These are phyloP conservation scores for Colostygia pectinataria DNA, from an alignment of 2,888 invertebrate species.

Conservation along the genomic window DNA sequence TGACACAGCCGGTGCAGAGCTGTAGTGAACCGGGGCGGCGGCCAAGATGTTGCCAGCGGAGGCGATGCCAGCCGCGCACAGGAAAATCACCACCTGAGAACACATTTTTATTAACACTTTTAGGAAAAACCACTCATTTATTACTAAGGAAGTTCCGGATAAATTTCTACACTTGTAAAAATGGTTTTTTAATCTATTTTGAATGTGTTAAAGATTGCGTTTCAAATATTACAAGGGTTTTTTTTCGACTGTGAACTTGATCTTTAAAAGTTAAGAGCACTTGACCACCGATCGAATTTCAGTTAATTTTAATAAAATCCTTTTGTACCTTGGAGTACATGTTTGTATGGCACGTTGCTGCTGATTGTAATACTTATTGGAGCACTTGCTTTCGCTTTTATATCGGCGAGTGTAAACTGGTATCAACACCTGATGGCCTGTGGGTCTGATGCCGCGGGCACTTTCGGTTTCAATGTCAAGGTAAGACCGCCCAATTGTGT, in stretches of 20 bases:
- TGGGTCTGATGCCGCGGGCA: slow-evolving; percentile 48
- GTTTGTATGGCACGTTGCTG: slow-evolving; percentile 65
- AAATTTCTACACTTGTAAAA: too few species aligned
- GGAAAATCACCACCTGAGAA: slow-evolving; percentile 77
- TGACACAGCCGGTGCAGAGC: slow-evolving; percentile 57
- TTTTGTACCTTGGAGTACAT: slow-evolving; percentile 74
- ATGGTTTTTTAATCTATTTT: too few species aligned
- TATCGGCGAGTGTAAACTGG: slow-evolving; percentile 64
- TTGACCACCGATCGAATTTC: slow-evolving; percentile 8
- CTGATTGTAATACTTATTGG: slow-evolving; percentile 67
- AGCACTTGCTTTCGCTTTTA: slow-evolving; percentile 71
- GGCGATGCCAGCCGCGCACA: slow-evolving; percentile 83
- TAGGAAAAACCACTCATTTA: not conserved
- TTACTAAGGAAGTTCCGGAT: not conserved
- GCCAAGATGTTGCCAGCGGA: slow-evolving; percentile 82
- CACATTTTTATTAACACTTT: slow-evolving; percentile 12
- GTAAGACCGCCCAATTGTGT: slow-evolving; percentile 51
- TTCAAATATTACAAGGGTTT: not conserved
- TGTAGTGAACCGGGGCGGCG: slow-evolving; percentile 58
- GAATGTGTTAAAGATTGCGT: not conserved
- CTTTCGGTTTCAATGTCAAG: slow-evolving; percentile 73
- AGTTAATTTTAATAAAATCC: slow-evolving; percentile 26
- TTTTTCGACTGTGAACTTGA: slow-evolving; percentile 9
- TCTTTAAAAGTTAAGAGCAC: slow-evolving; percentile 10
- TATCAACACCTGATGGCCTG: slow-evolving; percentile 40